A percentile compares a stretch with the other conserved stretches of the same genome.
Evolutionary conservation across 2,113 vertebrate species (phyloP).

Genomic region (Ceyx margarethae): DNA sequence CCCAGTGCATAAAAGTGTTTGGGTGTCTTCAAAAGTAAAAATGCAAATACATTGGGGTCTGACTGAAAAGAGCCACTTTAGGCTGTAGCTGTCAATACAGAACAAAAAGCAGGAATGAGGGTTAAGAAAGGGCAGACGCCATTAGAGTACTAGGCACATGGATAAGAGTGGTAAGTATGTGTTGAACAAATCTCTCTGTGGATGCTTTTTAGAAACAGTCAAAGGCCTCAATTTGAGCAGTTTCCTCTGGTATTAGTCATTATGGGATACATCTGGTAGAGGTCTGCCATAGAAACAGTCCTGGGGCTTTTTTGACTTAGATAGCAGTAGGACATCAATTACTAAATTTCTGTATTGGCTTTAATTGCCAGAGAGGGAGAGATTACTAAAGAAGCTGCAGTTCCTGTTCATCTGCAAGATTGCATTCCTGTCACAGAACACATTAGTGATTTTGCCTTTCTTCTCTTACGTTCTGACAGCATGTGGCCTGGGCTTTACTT

Average conservation of each 20-base stretch:
- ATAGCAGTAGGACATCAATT: background rate
- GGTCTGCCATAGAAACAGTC: background rate
- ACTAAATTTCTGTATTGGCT: background rate
- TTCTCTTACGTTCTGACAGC: background rate
- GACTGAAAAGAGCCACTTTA: background rate
- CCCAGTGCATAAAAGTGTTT: background rate
- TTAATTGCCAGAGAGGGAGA: background rate
- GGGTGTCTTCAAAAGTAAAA: background rate
- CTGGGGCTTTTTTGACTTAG: background rate
- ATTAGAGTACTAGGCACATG: background rate
- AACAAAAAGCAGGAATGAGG: background rate
- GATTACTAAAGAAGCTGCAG: background rate
- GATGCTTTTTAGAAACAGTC: background rate
- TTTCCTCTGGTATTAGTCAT: background rate
- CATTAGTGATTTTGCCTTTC: background rate
- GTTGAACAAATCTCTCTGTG: background rate
- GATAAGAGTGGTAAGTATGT: background rate
- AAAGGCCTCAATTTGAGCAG: background rate
- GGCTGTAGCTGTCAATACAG: background rate
- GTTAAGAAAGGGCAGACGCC: background rate
- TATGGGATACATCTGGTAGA: background rate
- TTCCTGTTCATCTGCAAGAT: background rate
- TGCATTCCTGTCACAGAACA: background rate
- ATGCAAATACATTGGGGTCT: background rate
- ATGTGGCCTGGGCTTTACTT: background rate